phyloP scores from a whole-genome alignment of 1,140 invertebrate species.

The Brachionus asplanchnoidis region DNA sequence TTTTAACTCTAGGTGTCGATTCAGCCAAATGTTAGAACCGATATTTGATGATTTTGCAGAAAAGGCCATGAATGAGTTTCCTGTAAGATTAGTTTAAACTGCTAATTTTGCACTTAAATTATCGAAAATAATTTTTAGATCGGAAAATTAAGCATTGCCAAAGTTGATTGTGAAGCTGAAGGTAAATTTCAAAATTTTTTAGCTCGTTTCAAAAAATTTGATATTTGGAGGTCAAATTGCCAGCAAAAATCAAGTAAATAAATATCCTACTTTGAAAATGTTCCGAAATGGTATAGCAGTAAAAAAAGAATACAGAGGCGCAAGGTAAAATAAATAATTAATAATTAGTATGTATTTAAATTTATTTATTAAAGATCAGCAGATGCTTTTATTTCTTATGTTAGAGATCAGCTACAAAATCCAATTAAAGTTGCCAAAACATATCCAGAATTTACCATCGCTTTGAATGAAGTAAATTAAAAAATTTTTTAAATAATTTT shows the following conservation, averaged over 20 bases:
- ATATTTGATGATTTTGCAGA: conserved; percentile 40
- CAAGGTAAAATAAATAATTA: conserved; percentile 44
- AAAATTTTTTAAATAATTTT: background rate
- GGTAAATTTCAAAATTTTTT: background rate
- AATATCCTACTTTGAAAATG: conserved; percentile 96
- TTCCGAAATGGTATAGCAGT: conserved; percentile 85
- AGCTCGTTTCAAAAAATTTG: no score
- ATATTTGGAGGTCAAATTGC: background rate
- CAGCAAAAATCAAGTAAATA: conserved; percentile 53
- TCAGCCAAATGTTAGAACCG: conserved; percentile 42
- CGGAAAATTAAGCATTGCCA: conserved; percentile 12
- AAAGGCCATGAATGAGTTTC: background rate
- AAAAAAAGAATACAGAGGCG: conserved; percentile 88
- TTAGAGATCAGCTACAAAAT: conserved; percentile 81
- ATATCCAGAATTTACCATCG: conserved; percentile 68
- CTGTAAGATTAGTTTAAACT: background rate
- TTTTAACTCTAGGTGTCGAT: conserved; percentile 19
- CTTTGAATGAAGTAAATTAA: conserved; percentile 65
- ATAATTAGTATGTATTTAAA: conserved; percentile 35
- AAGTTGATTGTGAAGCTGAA: conserved; percentile 42
- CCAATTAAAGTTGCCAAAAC: conserved; percentile 73
- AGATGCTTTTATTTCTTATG: conserved; percentile 79
- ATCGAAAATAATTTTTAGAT: background rate
- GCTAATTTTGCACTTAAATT: background rate
- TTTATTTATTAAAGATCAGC: conserved; percentile 59